Base-by-base conservation (phyloP, 1,140 invertebrate genomes). In the Halotydeus destructor region DNA sequence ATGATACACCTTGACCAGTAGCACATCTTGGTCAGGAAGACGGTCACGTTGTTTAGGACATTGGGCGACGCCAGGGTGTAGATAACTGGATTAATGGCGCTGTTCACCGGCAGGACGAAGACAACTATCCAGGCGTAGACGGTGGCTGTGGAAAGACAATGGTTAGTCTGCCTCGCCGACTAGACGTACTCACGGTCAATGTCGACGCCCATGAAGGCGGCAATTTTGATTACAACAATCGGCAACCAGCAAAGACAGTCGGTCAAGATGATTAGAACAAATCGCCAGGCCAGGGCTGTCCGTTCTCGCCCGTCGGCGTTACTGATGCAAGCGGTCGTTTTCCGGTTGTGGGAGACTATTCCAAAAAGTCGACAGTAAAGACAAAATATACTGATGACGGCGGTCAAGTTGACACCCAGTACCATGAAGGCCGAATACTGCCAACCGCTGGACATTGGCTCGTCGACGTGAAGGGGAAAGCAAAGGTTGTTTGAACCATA, bases 41-140 rank as follows among this genome's bases (percentile, higher is more conserved):
- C n/a, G n/a, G n/a, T n/a, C n/a, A n/a, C n/a, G n/a, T n/a, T n/a
- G n/a, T n/a, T n/a, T n/a, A n/a, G n/a, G n/a, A n/a, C n/a, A n/a
- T n/a, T n/a, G n/a, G 28, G 22, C 4, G 38, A 23, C 1, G 65
- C 66, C 4, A 70, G 49, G 1, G 68, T 70, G 52, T 70, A 70
- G 5, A 70, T 54, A 0, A 69, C 56, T 0, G 68, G 68, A 50
- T 70, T 69, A 21, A 69, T 53, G 19, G 68, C 68, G 0, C 67
- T 66, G 51, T 70, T 69, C 21, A 70, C 51, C 0, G 68, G 68
- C 16, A 69, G 51, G 0, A 70, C 54, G 50, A 69, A 69, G 4
- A 70, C 68, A 3, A 68, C 68, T 4, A 70, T 60, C 68, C 68
- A 70, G 0, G 67, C 66, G 49, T 59, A 65, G 3, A 63, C 60